Conservation (phyloP, 2,797 vertebrate species). For the Crypturellus tataupa region DNA sequence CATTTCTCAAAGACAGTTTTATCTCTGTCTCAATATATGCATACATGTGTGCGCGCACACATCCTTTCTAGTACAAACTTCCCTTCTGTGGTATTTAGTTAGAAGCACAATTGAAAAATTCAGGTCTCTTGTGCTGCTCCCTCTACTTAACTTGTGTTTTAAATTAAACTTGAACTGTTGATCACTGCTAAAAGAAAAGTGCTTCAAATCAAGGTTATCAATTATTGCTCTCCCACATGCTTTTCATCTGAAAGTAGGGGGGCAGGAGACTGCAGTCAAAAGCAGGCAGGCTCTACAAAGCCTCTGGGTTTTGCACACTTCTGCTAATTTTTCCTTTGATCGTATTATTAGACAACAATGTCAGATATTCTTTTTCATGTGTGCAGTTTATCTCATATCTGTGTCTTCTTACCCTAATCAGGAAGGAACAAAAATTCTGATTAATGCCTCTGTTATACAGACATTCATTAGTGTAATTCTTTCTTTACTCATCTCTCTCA, state of each 20-base stretch:
- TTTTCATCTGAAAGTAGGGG: conserved; percentile 4
- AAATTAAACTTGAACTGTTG: background rate
- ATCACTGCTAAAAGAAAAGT: background rate
- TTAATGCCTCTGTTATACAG: conserved; percentile 29
- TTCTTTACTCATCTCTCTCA: conserved; percentile 48
- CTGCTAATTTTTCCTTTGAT: conserved; percentile 32
- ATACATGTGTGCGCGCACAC: background rate
- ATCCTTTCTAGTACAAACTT: background rate
- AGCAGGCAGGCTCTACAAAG: background rate
- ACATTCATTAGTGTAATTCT: conserved; percentile 37
- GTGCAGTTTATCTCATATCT: conserved; percentile 53
- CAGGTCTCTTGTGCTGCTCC: background rate
- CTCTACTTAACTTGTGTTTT: background rate
- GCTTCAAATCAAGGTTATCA: background rate
- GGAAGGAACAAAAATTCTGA: conserved; percentile 28
- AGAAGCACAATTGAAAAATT: background rate
- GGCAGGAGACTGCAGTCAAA: background rate
- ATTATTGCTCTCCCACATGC: background rate
- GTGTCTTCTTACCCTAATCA: background rate
- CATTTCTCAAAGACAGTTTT: background rate
- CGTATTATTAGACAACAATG: conserved; percentile 26
- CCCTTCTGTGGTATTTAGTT: background rate
- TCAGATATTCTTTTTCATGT: conserved; percentile 43
- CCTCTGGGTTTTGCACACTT: background rate
- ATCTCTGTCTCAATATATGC: background rate